Evolutionary conservation across 2,113 vertebrate species (phyloP).

Genomic region (Ornithorhynchus anatinus): DNA sequence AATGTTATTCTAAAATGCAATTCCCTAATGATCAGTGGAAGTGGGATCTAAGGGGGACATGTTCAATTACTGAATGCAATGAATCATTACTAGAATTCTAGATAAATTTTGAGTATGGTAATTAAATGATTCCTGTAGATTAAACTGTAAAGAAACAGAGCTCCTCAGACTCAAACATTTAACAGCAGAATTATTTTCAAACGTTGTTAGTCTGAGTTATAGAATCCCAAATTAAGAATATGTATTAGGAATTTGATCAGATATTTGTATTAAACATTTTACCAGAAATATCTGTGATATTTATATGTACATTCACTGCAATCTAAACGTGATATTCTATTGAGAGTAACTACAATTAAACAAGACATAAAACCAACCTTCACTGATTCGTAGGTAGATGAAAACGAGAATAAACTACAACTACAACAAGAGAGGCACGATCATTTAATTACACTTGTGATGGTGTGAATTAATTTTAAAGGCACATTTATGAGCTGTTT

Average conservation of each 20-base stretch:
- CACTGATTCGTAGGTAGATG: slow-evolving; percentile 16
- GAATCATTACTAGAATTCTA: slow-evolving; percentile 10
- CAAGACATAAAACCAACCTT: slow-evolving; percentile 27
- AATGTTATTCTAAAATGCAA: not conserved
- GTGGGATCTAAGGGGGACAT: not conserved
- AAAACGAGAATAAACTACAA: slow-evolving; percentile 10
- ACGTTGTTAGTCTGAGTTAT: slow-evolving; percentile 13
- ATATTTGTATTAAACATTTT: too few relatives aligned
- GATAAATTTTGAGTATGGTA: slow-evolving; percentile 16
- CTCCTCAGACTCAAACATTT: too few relatives aligned
- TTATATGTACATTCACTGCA: slow-evolving; percentile 16
- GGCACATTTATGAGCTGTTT: slow-evolving; percentile 6
- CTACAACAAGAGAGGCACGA: not conserved
- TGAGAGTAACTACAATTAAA: slow-evolving; percentile 1
- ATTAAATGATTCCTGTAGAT: slow-evolving; percentile 26
- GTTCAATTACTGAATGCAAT: not conserved
- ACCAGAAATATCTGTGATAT: slow-evolving; percentile 1
- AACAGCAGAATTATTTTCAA: slow-evolving; percentile 25
- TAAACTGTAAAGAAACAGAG: not conserved
- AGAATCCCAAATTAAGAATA: slow-evolving; percentile 28
- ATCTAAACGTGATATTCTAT: slow-evolving; percentile 14
- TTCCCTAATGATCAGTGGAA: slow-evolving; percentile 1
- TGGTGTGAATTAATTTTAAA: slow-evolving; percentile 4
- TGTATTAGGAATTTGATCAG: slow-evolving; percentile 24
- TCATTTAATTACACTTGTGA: not conserved